Evolutionary conservation across 1,140 invertebrate species (phyloP), one percentile per base, ranked within the genome.

Genomic region (Drosophila pseudoobscura): DNA sequence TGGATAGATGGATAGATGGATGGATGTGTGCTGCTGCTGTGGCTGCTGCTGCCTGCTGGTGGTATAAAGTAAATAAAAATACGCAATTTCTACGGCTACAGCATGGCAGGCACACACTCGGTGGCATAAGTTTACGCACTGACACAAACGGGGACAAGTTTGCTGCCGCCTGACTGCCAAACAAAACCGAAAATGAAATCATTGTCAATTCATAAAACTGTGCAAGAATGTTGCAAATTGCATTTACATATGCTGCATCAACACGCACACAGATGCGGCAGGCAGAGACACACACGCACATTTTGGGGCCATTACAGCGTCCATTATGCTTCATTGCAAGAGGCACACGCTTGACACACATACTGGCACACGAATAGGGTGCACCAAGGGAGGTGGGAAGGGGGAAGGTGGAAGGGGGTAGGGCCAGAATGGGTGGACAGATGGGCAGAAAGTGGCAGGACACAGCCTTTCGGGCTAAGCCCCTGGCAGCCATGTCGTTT

Each of bases 151-250:
- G 17, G 39, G 39, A 53, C 61, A 53, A 68, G 9, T 46, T 62
- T 63, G 55, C 35, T 20, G 17, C 51, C 49, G 69, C 58, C 71
- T 54, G 73, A 45, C 78, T 80, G 82, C 80, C 78, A 85, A 82
- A 78, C 80, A 85, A 39, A 82, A 87, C 82, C 70, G 69, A 87
- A 82, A 87, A 87, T 87, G 82, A 87, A 87, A 87, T 87, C 82
- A 87, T 88, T 87, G 82, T 87, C 82, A 87, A 87, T 87, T 87
- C 82, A 88, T 87, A 87, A 87, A 88, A 87, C 62, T 80, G 77
- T 68, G 75, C 78, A 88, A 82, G 75, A 88, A 82, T 87, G 61
- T 71, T 87, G 75, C 82, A 87, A 87, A 87, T 87, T 87, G 74
- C 83, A 87, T 87, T 87, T 87, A 82, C 83, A 87, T 87, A 87